Evolutionary conservation across 2,113 vertebrate genomes (phyloP), one percentile per base, ranked within the genome.

Genomic region (Limnothrissa miodon): DNA sequence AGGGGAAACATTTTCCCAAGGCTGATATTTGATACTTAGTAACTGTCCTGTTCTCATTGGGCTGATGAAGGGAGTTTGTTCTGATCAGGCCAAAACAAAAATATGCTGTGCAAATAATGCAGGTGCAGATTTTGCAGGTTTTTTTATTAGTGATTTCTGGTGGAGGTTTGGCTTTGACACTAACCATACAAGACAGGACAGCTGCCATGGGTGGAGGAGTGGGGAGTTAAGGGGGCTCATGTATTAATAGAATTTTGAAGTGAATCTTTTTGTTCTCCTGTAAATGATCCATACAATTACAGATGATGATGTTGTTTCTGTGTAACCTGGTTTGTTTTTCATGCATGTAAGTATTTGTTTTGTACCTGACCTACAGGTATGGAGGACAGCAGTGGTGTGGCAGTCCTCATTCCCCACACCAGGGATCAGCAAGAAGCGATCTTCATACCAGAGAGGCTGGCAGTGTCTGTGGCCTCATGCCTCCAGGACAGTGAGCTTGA

Each of bases 301-400:
- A 13, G 25, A 66, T 36, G 2, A 70, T 13, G 4, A n/a, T n/a
- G 62, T n/a, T 13, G 19, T 2, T 21, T 44, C 7, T 13, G 8
- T 9, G 9, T 29, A 25, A 9, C 13, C 10, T 70, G 9, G 33
- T 70, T 29, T 70, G 13, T 79, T 13, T 62, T 29, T 56, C 78
- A 2, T 13, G 3, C 33, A 6, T 53, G 17, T 53, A 21, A 33
- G n/a, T 45, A 85, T 51, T 25, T 88, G 19, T 11, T 66, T 70
- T 70, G 62, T 70, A 53, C 51, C 62, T 70, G 62, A 33, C 29
- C 11, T 70, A 29, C 82, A 99, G 98, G 91, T 94, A 99, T 99
- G 98, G 97, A 98, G 92, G 95, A 96, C 90, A 93, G 91, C 91
- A 95, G 93, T 91, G 93, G 90, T 82, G 90, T 94, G 23, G 91